These are phyloP conservation scores for Misgurnus mizolepis DNA, from an alignment of 2,113 vertebrate genomes.

Conservation along the genomic window DNA sequence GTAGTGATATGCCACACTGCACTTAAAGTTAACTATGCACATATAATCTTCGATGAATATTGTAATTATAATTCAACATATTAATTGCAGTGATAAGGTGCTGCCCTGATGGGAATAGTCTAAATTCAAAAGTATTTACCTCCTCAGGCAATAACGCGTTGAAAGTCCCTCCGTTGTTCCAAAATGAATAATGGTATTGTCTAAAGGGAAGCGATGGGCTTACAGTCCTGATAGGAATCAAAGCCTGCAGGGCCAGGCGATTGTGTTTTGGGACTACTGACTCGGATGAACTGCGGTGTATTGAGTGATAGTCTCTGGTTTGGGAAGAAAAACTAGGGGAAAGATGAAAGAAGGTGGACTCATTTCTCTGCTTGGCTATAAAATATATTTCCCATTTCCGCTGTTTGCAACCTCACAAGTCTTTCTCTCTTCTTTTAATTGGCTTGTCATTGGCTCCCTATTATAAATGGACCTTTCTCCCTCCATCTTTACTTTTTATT, in stretches of 20 bases:
- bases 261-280: background rate
- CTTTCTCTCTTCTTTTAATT: slow-evolving; percentile 15
- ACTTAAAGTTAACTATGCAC: background rate
- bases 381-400: background rate
- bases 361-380: background rate
- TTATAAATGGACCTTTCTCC: slow-evolving; percentile 19
- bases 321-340: background rate
- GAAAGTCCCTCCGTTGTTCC: background rate
- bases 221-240: background rate
- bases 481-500: slow-evolving; percentile 5
- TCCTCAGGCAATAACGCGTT: slow-evolving; percentile 4
- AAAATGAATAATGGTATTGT: slow-evolving; percentile 1
- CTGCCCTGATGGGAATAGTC: slow-evolving; percentile 5
- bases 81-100: slow-evolving; percentile 12
- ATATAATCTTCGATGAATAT: background rate
- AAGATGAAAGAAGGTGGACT: background rate
- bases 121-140: background rate
- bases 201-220: background rate
- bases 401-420: background rate
- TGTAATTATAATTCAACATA: slow-evolving; percentile 23
- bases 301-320: background rate
- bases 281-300: background rate
- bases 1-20: background rate
- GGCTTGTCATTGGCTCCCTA: background rate
- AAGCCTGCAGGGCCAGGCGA: background rate